Conservation (phyloP, 1,140 invertebrate genomes). For the Drosophila funebris region DNA sequence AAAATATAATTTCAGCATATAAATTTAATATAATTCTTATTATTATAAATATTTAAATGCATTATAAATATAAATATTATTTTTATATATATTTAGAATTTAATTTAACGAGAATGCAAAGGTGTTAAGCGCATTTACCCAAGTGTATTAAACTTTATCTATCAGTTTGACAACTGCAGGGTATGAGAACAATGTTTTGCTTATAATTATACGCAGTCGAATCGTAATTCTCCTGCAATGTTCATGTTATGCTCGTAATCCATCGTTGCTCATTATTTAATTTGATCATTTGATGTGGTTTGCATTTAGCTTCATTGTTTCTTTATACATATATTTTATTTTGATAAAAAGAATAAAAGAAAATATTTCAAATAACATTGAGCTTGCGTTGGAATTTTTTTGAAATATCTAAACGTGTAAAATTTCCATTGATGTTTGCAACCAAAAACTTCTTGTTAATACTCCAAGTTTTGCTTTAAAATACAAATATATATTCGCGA, state of each 20-base stretch:
- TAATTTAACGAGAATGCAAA: no score
- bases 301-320: no score
- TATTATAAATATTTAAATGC: no score
- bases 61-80: no score
- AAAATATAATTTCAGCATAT: no score
- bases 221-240: background rate
- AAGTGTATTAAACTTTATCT: background rate
- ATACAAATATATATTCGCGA: background rate
- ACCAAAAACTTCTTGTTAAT: background rate
- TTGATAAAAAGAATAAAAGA: background rate
- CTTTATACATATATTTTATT: background rate
- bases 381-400: conserved; percentile 2
- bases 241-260: background rate
- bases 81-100: no score
- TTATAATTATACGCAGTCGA: background rate
- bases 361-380: conserved; percentile 9
- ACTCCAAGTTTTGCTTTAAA: background rate
- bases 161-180: background rate
- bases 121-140: background rate
- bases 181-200: background rate
- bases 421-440: conserved; percentile 13
- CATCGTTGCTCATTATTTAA: no score
- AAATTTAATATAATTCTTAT: no score
- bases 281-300: background rate
- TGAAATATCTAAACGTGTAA: background rate